Base-by-base conservation (phyloP, 2,113 vertebrate species). In the Hepsetus odoe region DNA sequence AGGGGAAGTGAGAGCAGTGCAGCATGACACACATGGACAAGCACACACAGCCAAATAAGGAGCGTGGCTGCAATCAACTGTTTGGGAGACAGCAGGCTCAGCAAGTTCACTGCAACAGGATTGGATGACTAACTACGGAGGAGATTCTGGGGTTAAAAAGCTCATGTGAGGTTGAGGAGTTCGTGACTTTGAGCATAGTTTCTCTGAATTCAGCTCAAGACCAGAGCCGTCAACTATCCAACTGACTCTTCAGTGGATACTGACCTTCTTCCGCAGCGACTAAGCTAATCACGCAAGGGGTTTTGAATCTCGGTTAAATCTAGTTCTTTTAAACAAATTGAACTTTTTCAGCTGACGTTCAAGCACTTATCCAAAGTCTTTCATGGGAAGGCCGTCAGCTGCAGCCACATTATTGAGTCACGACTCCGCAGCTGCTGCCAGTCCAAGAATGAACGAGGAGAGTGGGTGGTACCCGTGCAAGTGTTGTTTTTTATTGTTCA, bases 311-410 rank as follows among this genome's bases (percentile, higher is more conserved):
- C n/a, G n/a, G n/a, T n/a, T n/a, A n/a, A n/a, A n/a, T 38, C 35
- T 38, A 38, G 9, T 5, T 38, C 4, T n/a, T n/a, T n/a, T 14
- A 51, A 51, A 51, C 7, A n/a, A 1, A n/a, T 51, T 5, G 3
- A 51, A 49, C 18, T 6, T 2, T 44, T 44, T 44, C 42, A 44
- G 42, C 16, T 44, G 42, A n/a, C n/a, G n/a, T n/a, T n/a, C n/a
- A n/a, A n/a, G n/a, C n/a, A n/a, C 85, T 88, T 85, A 88, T 88
- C 89, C 88, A 88, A 83, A 88, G 85, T 89, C 83, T 81, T 82
- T 26, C 70, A 76, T 30, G 51, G 30, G 65, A 85, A 26, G n/a
- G 18, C 53, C 14, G 51, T 61, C 20, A 77, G 40, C 79, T 87
- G 83, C 79, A 7, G 56, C 85, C 82, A 80, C 82, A 79, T 73